These are phyloP conservation scores for Norana najaformis DNA, from an alignment of 2,888 invertebrate genomes.

Conservation along the genomic window DNA sequence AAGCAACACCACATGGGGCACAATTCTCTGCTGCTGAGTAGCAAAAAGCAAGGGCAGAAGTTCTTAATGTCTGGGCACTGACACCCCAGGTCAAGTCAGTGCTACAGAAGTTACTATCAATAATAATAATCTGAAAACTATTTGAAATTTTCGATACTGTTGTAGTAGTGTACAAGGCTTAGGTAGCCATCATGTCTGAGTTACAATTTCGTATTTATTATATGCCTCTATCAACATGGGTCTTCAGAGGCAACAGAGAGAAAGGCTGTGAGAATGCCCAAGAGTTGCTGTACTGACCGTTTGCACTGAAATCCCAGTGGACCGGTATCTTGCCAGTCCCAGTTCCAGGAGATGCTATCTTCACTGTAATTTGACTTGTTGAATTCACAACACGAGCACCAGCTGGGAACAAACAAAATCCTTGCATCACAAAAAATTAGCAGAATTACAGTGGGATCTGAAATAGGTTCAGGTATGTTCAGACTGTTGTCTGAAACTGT, in stretches of 20 bases:
- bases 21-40: no score
- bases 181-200: no score
- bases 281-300: neutral
- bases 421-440: neutral
- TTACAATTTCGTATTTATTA: neutral
- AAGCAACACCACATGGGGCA: no score
- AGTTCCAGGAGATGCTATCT: neutral
- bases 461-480: neutral
- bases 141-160: no score
- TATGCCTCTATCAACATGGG: neutral
- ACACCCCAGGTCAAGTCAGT: no score
- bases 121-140: no score
- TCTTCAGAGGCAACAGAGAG: neutral
- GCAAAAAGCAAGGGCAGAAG: no score
- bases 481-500: no score
- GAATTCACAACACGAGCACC: conserved; percentile 20
- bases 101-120: no score
- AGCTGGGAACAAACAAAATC: neutral
- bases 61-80: no score
- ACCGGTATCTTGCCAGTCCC: conserved; percentile 14
- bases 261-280: no score
- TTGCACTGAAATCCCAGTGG: conserved; percentile 18
- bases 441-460: neutral
- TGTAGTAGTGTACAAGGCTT: no score
- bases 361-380: neutral